Base-by-base conservation (phyloP, 1,140 invertebrate species). In the Melitaea cinxia region DNA sequence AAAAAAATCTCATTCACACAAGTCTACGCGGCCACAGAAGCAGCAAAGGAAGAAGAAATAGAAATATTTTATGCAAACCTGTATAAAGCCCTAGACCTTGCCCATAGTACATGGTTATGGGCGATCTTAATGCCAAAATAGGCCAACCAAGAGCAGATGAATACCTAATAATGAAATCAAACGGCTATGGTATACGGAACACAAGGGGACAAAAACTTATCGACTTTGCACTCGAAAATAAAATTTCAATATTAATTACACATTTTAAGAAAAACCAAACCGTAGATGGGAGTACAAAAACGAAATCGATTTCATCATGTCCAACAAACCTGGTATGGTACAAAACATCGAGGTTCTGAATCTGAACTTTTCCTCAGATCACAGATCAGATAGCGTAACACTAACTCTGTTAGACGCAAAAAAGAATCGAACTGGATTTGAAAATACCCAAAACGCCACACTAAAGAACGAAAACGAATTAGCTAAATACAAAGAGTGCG, bases 271-370 rank as follows among this genome's bases (percentile, higher is more conserved):
- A 28, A 28, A 28, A 28, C 26, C 26, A 28, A 49, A 52, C 9
- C 53, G 2, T 2, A 59, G 42, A 49, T 49, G 39, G 60, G 35
- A 21, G 1, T 24, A 63, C 14, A 63, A 63, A 55, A 63, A 63
- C 21, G 50, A 63, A 35, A 58, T 63, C 6, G 66, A 68, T 26
- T 62, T n/a, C 6, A 54, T 66, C 35, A 6, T 59, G 14, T 47
- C 55, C 54, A 68, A 68, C 12, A 15, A 23, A 49, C 55, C 59
- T 1, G 12, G 9, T 7, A 17, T 45, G 6, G 14, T 59, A 17
- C 54, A 68, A 49, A 63, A 68, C 42, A 55, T 64, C 2, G 35
- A 68, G 21, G 37, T 59, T 4, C 9, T 63, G 14, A 68, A 58
- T 12, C 5, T 68, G 0, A 59, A 17, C 26, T 68, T 24, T 19